phyloP scores from a whole-genome alignment of 2,113 vertebrate species.

The Rhynchomys soricoides region DNA sequence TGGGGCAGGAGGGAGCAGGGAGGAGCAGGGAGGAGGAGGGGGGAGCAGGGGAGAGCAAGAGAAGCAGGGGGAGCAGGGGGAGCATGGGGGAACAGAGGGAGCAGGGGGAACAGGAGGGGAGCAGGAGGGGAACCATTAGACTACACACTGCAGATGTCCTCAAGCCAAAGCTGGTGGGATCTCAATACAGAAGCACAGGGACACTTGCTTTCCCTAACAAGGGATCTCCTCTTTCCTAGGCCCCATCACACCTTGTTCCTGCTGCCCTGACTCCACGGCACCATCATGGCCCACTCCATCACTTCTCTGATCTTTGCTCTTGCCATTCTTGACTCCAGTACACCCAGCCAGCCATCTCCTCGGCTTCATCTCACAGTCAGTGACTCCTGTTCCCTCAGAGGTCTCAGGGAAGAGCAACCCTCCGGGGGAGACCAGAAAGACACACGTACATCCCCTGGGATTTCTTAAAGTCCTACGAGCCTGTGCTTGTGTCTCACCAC shows the following conservation, averaged over 20 bases:
- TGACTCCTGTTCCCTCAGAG: not conserved
- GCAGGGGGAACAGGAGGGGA: not conserved
- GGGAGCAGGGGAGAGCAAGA: too few species aligned
- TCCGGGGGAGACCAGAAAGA: not conserved
- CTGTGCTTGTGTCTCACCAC: not conserved
- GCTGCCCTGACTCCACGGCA: fast-evolving
- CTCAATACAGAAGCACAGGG: not conserved
- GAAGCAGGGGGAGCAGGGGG: too few species aligned
- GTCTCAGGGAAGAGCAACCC: not conserved
- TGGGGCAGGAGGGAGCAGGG: not conserved
- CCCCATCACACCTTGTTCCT: not conserved
- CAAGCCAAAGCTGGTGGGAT: not conserved
- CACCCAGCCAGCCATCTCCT: not conserved
- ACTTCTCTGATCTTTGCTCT: not conserved
- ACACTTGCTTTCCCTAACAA: not conserved
- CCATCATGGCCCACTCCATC: fast-evolving
- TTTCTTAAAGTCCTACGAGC: not conserved
- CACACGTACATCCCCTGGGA: not conserved
- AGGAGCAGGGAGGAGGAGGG: too few species aligned
- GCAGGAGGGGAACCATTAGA: not conserved
- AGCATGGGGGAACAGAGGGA: too few species aligned
- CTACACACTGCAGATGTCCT: not conserved
- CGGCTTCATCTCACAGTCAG: not conserved
- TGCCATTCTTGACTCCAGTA: fast-evolving
- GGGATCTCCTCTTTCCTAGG: not conserved